Conservation (phyloP, 1,140 invertebrate genomes). For the Diorhabda sublineata region DNA sequence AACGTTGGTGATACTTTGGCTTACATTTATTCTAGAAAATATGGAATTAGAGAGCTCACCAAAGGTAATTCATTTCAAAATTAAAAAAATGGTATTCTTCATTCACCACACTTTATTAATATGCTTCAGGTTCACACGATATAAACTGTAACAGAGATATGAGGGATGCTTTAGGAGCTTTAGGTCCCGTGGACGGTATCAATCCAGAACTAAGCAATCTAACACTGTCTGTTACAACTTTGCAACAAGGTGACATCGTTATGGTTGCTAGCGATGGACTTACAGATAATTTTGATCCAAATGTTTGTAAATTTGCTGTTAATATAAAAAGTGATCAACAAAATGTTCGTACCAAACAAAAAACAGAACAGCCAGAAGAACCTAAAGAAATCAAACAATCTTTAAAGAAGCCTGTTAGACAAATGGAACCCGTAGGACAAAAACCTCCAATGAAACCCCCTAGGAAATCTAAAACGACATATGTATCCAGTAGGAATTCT, state of each 20-base stretch:
- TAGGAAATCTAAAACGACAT: slow-evolving; percentile 28
- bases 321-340: slow-evolving; percentile 37
- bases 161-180: slow-evolving; percentile 83
- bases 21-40: slow-evolving; percentile 77
- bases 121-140: slow-evolving; percentile 74
- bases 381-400: slow-evolving; percentile 9
- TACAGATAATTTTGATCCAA: slow-evolving; percentile 91
- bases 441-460: slow-evolving; percentile 40
- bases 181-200: slow-evolving; percentile 81
- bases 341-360: slow-evolving; percentile 12
- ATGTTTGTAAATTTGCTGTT: slow-evolving; percentile 88
- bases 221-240: slow-evolving; percentile 82
- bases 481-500: slow-evolving; percentile 10
- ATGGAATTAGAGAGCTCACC: slow-evolving; percentile 70
- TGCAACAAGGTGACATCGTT: slow-evolving; percentile 80
- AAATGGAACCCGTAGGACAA: slow-evolving; percentile 8
- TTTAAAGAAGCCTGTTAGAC: slow-evolving; percentile 1
- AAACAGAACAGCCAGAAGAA: slow-evolving; percentile 8
- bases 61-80: slow-evolving; percentile 50
- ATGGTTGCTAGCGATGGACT: slow-evolving; percentile 90
- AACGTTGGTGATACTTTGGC: slow-evolving; percentile 89
- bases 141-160: slow-evolving; percentile 85
- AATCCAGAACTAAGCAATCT: slow-evolving; percentile 84
- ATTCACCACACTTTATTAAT: background rate
- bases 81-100: background rate